Evolutionary conservation across 1,140 invertebrate species (phyloP).

Genomic region (Cyclargus thomasi): DNA sequence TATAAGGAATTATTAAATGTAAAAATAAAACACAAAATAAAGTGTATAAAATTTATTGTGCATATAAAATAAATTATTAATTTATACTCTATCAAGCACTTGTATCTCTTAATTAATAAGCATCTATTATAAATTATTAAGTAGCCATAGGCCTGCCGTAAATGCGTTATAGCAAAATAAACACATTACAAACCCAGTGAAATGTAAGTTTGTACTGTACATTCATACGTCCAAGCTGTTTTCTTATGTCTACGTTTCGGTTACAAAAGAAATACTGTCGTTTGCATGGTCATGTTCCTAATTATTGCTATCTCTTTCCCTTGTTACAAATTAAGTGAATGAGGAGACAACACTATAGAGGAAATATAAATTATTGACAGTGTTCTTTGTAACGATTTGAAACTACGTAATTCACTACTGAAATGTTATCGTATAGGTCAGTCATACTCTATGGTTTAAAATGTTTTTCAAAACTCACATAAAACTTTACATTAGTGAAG

Average conservation of each 20-base stretch:
- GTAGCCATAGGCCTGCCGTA: constrained; percentile 11
- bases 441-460: not conserved
- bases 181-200: not conserved
- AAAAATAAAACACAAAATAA: constrained; percentile 4
- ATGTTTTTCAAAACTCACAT: constrained; percentile 5
- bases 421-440: constrained; percentile 11
- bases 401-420: constrained; percentile 3
- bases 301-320: not conserved
- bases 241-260: constrained; percentile 38
- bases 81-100: constrained; percentile 23
- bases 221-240: constrained; percentile 34
- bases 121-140: constrained; percentile 20
- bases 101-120: constrained; percentile 14
- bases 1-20: not conserved
- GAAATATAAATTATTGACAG: not conserved
- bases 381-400: not conserved
- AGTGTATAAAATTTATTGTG: constrained; percentile 49
- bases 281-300: not conserved
- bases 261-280: constrained; percentile 21
- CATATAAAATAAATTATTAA: constrained; percentile 48
- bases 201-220: constrained; percentile 43
- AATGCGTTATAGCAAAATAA: constrained; percentile 9
- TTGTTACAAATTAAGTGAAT: no score
- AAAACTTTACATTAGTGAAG: not conserved
- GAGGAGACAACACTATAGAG: not conserved